These are phyloP conservation scores for Molorchus minor DNA, from an alignment of 2,888 invertebrate genomes.

Conservation along the genomic window DNA sequence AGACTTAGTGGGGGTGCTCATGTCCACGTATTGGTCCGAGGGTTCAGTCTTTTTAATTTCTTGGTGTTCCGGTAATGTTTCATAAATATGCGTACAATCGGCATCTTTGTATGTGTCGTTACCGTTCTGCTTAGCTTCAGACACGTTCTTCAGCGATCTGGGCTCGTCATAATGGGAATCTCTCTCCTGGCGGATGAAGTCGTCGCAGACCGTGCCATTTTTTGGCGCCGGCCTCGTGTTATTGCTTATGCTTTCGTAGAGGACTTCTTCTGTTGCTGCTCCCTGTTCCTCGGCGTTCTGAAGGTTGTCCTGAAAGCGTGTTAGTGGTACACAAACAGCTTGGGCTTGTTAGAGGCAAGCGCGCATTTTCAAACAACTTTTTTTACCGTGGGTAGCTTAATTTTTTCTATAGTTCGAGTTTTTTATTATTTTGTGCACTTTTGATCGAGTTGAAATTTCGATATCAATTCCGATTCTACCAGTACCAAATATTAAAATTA, in stretches of 20 bases:
- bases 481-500: no score
- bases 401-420: no score
- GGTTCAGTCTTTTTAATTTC: conserved; percentile 48
- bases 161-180: conserved; percentile 50
- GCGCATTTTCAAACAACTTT: conserved; percentile 25
- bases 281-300: conserved; percentile 45
- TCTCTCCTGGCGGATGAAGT: conserved; percentile 53
- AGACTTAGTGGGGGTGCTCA: conserved; percentile 28
- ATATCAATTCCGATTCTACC: no score
- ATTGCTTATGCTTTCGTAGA: conserved; percentile 50
- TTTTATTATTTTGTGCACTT: no score
- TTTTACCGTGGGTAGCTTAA: no score
- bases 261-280: conserved; percentile 44
- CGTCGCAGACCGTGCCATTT: conserved; percentile 43
- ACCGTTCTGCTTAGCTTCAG: conserved; percentile 39
- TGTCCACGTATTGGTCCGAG: conserved; percentile 50
- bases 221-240: conserved; percentile 31
- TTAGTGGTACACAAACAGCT: conserved; percentile 47
- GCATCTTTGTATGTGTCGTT: conserved; percentile 32
- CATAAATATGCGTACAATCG: conserved; percentile 49
- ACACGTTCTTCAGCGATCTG: conserved; percentile 33
- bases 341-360: conserved; percentile 20
- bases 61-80: conserved; percentile 45
- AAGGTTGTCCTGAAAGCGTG: conserved; percentile 55
- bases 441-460: no score